Conservation (phyloP, 2,888 invertebrate genomes). For the Meteorus cinctellus region DNA sequence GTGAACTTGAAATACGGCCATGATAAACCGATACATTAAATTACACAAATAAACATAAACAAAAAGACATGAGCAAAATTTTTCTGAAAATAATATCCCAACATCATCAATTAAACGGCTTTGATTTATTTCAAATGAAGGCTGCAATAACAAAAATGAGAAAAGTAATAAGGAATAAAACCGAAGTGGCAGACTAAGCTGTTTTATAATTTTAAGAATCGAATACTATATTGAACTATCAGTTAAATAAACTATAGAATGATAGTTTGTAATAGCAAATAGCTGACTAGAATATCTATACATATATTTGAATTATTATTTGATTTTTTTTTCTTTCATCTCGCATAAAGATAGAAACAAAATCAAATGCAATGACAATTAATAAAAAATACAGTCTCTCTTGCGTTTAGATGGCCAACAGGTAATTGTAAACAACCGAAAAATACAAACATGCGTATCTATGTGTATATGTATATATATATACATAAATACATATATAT, state of each 20-base stretch:
- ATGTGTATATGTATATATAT: background rate
- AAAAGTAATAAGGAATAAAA: background rate
- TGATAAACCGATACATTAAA: constrained; percentile 29
- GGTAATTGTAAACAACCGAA: background rate
- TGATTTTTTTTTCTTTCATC: constrained; percentile 64
- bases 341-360: constrained; percentile 38
- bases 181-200: constrained; percentile 63
- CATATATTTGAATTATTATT: constrained; percentile 46
- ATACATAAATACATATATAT: background rate
- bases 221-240: constrained; percentile 65
- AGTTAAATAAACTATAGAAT: constrained; percentile 60
- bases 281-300: constrained; percentile 66
- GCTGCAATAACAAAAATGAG: constrained; percentile 64
- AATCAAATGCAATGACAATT: constrained; percentile 23
- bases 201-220: constrained; percentile 68
- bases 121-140: constrained; percentile 49
- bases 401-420: background rate
- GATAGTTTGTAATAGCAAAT: constrained; percentile 67
- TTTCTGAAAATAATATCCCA: constrained; percentile 40
- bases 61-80: constrained; percentile 16
- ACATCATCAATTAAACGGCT: constrained; percentile 37
- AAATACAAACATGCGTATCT: background rate
- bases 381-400: constrained; percentile 1
- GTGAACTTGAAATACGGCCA: constrained; percentile 51
- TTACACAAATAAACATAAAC: background rate